Conservation (phyloP, 2,113 vertebrate genomes). For the Nothoprocta perdicaria region DNA sequence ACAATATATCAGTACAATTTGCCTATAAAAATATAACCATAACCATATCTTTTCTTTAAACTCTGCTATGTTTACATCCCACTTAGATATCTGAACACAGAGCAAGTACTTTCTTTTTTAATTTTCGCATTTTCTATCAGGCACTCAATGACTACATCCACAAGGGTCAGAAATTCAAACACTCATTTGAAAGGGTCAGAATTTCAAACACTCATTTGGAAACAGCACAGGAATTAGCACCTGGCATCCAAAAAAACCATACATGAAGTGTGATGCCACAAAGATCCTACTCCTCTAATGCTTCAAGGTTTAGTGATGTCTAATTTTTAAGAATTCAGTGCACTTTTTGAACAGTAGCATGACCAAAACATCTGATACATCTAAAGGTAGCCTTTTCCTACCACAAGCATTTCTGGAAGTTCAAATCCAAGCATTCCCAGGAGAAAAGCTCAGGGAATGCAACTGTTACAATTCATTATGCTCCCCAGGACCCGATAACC, state of each 20-base stretch:
- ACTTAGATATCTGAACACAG: neutral
- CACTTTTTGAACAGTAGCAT: neutral
- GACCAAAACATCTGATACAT: neutral
- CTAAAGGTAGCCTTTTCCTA: neutral
- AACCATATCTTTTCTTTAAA: neutral
- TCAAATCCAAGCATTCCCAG: conserved; percentile 17
- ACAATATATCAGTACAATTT: neutral
- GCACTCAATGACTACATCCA: neutral
- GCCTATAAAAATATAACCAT: neutral
- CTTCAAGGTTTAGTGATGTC: too few species aligned
- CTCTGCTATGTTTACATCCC: neutral
- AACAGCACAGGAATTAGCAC: neutral
- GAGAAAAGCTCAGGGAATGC: neutral
- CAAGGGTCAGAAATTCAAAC: neutral
- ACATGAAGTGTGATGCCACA: neutral
- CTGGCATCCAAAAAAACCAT: neutral
- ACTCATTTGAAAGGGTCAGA: neutral
- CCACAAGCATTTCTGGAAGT: neutral
- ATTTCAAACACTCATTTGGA: neutral
- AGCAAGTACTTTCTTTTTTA: neutral
- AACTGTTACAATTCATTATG: neutral
- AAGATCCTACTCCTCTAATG: neutral
- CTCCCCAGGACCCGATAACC: conserved; percentile 3
- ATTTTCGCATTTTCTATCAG: neutral
- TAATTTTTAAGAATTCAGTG: neutral